Conservation (phyloP, 2,888 invertebrate genomes). For the Eurytoma adleriae region DNA sequence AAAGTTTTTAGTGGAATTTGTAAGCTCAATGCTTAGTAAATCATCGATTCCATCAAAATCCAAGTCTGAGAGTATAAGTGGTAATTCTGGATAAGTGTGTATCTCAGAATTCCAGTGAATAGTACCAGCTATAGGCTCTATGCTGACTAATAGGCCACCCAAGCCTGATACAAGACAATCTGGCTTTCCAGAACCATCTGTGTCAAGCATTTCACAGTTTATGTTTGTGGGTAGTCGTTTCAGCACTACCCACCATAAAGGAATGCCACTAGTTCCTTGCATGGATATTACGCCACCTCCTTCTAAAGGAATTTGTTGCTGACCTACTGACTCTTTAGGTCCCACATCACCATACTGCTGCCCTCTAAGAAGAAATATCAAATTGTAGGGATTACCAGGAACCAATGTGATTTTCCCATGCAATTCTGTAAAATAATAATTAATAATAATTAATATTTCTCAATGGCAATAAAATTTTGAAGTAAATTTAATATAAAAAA, state of each 20-base stretch:
- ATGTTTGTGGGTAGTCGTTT: constrained; percentile 84
- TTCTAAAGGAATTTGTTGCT: constrained; percentile 73
- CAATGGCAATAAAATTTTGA: constrained; percentile 2
- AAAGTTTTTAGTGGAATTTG: constrained; percentile 76
- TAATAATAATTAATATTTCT: constrained; percentile 1
- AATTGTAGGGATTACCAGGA: constrained; percentile 76
- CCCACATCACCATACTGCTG: constrained; percentile 66
- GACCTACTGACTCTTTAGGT: constrained; percentile 64
- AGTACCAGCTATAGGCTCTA: constrained; percentile 80
- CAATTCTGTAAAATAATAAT: constrained; percentile 67
- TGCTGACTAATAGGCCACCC: constrained; percentile 81
- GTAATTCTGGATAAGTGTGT: constrained; percentile 82
- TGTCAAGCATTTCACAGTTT: constrained; percentile 85
- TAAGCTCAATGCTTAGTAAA: constrained; percentile 76
- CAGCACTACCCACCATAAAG: constrained; percentile 86
- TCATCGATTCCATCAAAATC: constrained; percentile 85
- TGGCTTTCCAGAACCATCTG: constrained; percentile 83
- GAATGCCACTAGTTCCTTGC: constrained; percentile 83
- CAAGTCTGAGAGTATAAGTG: constrained; percentile 84
- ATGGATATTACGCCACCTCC: constrained; percentile 84
- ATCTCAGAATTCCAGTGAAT: constrained; percentile 79
- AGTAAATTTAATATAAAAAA: constrained; percentile 28
- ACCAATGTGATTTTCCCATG: constrained; percentile 70
- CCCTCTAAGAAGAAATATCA: constrained; percentile 86
- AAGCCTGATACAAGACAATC: constrained; percentile 87